Conservation (phyloP, 2,888 invertebrate genomes). For the Chrysolina oricalcia region DNA sequence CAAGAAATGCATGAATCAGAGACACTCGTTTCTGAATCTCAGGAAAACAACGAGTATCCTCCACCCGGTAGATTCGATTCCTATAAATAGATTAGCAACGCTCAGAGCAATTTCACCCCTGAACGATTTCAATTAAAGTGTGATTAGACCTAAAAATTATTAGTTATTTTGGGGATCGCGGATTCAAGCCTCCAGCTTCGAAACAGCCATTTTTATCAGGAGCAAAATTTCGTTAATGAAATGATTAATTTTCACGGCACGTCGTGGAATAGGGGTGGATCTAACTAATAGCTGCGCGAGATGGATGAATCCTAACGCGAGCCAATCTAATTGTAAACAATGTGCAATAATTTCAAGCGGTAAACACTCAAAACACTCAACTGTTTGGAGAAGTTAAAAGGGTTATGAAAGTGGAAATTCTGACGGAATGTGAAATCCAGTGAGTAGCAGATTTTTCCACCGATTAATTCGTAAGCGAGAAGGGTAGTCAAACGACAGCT, state of each 20-base stretch:
- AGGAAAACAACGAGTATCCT: neutral
- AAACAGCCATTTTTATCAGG: constrained; percentile 20
- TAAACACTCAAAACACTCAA: constrained; percentile 12
- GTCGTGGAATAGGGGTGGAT: constrained; percentile 20
- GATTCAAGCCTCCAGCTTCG: constrained; percentile 14
- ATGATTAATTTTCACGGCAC: constrained; percentile 24
- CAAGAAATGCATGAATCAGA: neutral
- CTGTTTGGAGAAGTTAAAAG: constrained; percentile 9
- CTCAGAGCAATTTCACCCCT: constrained; percentile 35
- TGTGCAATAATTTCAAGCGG: constrained; percentile 19
- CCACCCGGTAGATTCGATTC: constrained; percentile 21
- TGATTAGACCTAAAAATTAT: constrained; percentile 42
- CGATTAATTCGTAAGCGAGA: neutral
- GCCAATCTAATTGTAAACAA: constrained; percentile 16
- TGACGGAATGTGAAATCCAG: constrained; percentile 4
- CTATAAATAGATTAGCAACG: constrained; percentile 26
- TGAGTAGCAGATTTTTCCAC: neutral
- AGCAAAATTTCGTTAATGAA: constrained; percentile 25
- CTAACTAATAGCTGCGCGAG: constrained; percentile 9
- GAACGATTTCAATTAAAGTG: constrained; percentile 41
- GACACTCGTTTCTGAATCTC: neutral
- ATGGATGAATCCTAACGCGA: constrained; percentile 8
- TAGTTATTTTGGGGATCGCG: constrained; percentile 37
- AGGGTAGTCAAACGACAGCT: neutral
- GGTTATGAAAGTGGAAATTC: constrained; percentile 1